Evolutionary conservation across 2,888 invertebrate genomes (phyloP).

Genomic region (Brachylomia viminalis): DNA sequence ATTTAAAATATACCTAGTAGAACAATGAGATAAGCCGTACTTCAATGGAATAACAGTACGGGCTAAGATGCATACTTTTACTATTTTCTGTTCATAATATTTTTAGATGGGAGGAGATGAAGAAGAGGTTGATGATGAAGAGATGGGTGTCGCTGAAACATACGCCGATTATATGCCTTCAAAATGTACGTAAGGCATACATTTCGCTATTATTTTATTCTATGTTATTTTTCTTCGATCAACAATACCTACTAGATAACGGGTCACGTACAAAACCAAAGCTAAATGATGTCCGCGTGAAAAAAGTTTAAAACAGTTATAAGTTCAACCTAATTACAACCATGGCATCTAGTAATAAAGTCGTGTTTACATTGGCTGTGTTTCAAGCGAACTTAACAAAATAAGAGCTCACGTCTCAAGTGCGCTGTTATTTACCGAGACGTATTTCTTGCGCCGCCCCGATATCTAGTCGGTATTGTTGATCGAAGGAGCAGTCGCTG

Average conservation of each 20-base stretch:
- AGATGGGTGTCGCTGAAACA: constrained; percentile 99
- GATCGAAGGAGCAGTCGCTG: neutral
- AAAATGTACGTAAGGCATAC: constrained; percentile 92
- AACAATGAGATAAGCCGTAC: neutral
- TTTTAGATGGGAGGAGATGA: constrained; percentile 91
- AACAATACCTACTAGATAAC: no score
- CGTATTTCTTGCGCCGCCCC: no score
- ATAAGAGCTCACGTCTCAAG: no score
- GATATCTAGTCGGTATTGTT: no score
- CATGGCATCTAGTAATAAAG: no score
- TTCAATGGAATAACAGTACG: neutral
- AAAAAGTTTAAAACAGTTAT: no score
- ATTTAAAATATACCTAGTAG: neutral
- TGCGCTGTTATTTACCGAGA: no score
- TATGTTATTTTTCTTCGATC: neutral
- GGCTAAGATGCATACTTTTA: neutral
- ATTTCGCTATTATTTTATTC: neutral
- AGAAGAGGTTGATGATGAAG: constrained; percentile 97
- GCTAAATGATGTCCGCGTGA: no score
- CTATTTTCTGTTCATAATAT: neutral
- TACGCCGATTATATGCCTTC: constrained; percentile 99
- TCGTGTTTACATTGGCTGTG: no score
- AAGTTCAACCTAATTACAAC: no score
- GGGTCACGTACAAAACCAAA: no score
- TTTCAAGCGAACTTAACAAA: no score